A percentile compares a stretch with the other conserved stretches of the same genome.
Evolutionary conservation across 2,113 vertebrate genomes (phyloP).

Genomic region (Australoheros scitulus): DNA sequence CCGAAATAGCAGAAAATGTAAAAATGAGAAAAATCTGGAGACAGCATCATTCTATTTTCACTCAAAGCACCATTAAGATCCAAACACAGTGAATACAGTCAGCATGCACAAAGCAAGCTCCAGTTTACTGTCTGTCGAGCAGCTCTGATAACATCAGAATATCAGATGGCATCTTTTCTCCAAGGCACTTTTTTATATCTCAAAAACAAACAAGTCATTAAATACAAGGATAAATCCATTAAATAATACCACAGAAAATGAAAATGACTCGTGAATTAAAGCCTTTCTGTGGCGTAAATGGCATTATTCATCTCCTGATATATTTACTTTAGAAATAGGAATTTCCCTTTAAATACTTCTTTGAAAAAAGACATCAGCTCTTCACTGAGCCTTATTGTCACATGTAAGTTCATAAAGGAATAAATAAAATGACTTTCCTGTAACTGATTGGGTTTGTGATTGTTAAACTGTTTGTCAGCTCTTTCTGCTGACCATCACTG

Average conservation of each 20-base stretch:
- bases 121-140: slow-evolving; percentile 39
- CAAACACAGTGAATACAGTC: slow-evolving; percentile 52
- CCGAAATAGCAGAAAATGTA: slow-evolving; percentile 4
- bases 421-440: slow-evolving; percentile 41
- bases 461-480: slow-evolving; percentile 6
- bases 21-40: slow-evolving; percentile 9
- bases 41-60: slow-evolving; percentile 15
- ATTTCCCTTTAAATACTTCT: slow-evolving; percentile 58
- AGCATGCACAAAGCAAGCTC: slow-evolving; percentile 40
- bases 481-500: neutral
- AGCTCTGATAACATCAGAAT: slow-evolving; percentile 7
- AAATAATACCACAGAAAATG: slow-evolving; percentile 19
- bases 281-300: slow-evolving; percentile 36
- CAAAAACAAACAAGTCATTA: neutral
- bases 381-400: slow-evolving; percentile 17
- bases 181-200: no score
- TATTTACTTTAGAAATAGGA: slow-evolving; percentile 19
- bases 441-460: neutral
- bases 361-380: slow-evolving; percentile 3
- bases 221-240: slow-evolving; percentile 1
- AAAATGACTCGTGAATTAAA: slow-evolving; percentile 23
- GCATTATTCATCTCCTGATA: slow-evolving; percentile 15
- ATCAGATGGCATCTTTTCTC: neutral
- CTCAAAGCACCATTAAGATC: slow-evolving; percentile 35
- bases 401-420: slow-evolving; percentile 33